Evolutionary conservation across 2,888 invertebrate species (phyloP).

Genomic region (Pasiphila rectangulata): DNA sequence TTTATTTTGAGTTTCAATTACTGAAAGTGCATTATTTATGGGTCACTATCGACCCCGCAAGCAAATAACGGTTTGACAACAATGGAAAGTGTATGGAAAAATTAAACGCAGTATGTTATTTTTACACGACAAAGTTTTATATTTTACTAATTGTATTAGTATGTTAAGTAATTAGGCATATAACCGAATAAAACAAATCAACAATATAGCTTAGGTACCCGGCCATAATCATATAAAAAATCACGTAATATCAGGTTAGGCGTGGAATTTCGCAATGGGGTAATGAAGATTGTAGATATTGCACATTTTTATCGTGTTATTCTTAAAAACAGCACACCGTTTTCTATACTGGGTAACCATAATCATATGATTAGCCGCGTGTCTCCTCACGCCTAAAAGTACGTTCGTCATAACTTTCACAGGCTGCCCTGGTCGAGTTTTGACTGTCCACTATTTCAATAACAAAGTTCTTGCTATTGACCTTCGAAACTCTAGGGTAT

Average conservation of each 20-base stretch:
- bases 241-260: conserved; percentile 1
- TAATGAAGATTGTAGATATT: conserved; percentile 1
- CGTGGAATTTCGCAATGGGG: conserved; percentile 1
- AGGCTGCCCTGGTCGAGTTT: not conserved
- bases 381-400: not conserved
- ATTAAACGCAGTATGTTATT: too few relatives aligned
- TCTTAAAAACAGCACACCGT: conserved; percentile 1
- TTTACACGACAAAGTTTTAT: too few relatives aligned
- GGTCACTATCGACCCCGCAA: too few relatives aligned
- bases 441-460: not conserved
- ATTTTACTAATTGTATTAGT: too few relatives aligned
- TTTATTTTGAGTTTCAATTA: too few relatives aligned
- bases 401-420: not conserved
- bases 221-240: conserved; percentile 1
- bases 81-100: too few relatives aligned
- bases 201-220: not conserved
- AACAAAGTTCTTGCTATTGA: not conserved
- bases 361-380: not conserved
- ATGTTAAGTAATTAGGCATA: too few relatives aligned
- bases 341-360: not conserved
- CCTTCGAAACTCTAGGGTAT: conserved; percentile 4
- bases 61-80: too few relatives aligned
- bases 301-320: conserved; percentile 5
- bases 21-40: too few relatives aligned
- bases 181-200: not conserved